These are phyloP conservation scores for Actinia equina DNA, from an alignment of 64 coral and sea anemone genomes.

Conservation along the genomic window DNA sequence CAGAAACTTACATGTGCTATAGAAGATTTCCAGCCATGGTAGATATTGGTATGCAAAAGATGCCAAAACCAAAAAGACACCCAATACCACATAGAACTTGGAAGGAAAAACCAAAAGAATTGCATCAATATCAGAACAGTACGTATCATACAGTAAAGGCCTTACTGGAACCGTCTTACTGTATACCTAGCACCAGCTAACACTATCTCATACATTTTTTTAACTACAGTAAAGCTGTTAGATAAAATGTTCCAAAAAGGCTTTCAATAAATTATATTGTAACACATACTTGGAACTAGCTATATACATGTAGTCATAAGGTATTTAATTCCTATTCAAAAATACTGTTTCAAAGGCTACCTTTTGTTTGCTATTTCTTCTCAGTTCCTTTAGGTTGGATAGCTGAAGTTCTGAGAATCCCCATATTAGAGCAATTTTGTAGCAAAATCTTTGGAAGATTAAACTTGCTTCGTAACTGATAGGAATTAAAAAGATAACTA, in stretches of 20 bases:
- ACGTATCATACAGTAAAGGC: too few relatives aligned
- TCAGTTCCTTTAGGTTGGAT: constrained; percentile 61
- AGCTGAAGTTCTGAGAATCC: constrained; percentile 26
- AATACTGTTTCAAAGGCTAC: constrained; percentile 9
- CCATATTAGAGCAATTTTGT: constrained; percentile 61
- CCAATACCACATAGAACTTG: constrained; percentile 64
- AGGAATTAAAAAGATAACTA: constrained; percentile 6
- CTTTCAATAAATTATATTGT: too few relatives aligned
- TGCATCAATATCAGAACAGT: too few relatives aligned
- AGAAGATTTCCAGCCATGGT: constrained; percentile 55
- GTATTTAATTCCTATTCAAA: too few relatives aligned
- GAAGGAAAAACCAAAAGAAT: constrained; percentile 11
- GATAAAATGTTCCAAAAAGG: too few relatives aligned
- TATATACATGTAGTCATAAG: too few relatives aligned
- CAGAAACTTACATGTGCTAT: constrained; percentile 52
- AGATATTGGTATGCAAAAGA: constrained; percentile 87
- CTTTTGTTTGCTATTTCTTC: constrained; percentile 50
- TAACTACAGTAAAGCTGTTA: too few relatives aligned
- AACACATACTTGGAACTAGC: too few relatives aligned
- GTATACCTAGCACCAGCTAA: too few relatives aligned
- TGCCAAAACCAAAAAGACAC: constrained; percentile 43
- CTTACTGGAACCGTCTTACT: too few relatives aligned
- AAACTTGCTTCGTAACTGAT: constrained; percentile 63
- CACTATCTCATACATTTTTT: too few relatives aligned
- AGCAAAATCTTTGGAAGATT: constrained; percentile 57